These are phyloP conservation scores for Bergia puertoricense DNA, from an alignment of 92 coral and sea anemone species.

Conservation along the genomic window DNA sequence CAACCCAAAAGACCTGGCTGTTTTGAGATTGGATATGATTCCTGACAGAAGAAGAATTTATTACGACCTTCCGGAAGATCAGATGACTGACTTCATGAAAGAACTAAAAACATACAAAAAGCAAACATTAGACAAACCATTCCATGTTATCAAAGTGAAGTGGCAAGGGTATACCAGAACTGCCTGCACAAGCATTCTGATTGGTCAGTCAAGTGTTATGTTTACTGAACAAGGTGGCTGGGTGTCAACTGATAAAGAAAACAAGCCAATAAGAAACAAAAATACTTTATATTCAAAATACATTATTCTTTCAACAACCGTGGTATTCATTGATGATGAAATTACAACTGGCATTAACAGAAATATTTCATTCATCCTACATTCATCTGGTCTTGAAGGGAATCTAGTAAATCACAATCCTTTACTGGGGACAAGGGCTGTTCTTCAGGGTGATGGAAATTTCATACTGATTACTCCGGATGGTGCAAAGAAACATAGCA, in stretches of 20 bases:
- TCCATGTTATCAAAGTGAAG: not conserved
- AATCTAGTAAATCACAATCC: not conserved
- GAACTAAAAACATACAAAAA: conserved; percentile 30
- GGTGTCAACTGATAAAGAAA: conserved; percentile 53
- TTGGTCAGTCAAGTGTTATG: conserved; percentile 69
- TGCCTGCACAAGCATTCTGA: conserved; percentile 63
- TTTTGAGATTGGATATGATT: conserved; percentile 48
- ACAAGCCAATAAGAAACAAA: not conserved
- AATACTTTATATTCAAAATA: conserved; percentile 2
- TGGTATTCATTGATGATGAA: conserved; percentile 16
- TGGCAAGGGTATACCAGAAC: conserved; percentile 44
- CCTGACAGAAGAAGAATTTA: conserved; percentile 70
- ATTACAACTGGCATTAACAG: not conserved
- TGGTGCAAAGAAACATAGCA: not conserved
- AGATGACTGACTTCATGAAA: conserved; percentile 43
- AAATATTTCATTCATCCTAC: conserved; percentile 22
- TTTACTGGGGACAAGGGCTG: not conserved
- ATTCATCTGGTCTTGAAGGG: conserved; percentile 6
- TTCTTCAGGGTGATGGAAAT: conserved; percentile 32
- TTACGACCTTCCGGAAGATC: conserved; percentile 78
- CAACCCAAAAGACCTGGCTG: conserved; percentile 62
- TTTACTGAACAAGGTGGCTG: conserved; percentile 74
- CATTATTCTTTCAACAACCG: conserved; percentile 18
- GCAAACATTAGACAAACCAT: not conserved
- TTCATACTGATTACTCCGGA: not conserved